phyloP scores from a whole-genome alignment of 2,888 invertebrate genomes.

The Lasioglossum malachurum region DNA sequence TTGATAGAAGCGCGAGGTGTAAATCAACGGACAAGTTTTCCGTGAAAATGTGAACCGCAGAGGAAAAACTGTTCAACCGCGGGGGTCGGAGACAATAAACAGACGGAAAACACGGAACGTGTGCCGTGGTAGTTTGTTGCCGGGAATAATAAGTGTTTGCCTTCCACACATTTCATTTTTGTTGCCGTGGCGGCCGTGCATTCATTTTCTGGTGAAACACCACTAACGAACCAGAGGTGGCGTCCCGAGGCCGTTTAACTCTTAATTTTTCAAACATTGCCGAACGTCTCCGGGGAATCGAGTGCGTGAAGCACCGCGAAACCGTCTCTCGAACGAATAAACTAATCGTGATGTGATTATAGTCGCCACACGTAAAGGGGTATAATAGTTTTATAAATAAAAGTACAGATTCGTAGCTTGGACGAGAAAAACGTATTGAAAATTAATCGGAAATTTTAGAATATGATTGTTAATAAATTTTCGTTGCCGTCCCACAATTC shows the following conservation, averaged over 20 bases:
- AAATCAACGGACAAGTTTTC: background rate
- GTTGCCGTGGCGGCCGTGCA: background rate
- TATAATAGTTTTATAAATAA: background rate
- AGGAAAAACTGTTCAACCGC: background rate
- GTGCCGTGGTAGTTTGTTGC: background rate
- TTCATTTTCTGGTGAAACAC: conserved; percentile 42
- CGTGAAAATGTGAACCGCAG: background rate
- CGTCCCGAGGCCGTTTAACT: conserved; percentile 36
- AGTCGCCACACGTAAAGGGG: background rate
- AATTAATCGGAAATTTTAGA: background rate
- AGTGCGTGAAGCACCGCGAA: conserved; percentile 35
- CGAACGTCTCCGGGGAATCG: conserved; percentile 32
- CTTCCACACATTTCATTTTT: background rate
- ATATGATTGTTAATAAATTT: conserved; percentile 14
- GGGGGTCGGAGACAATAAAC: background rate
- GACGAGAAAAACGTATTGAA: background rate
- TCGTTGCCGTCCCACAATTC: background rate
- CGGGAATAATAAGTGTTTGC: conserved; percentile 35
- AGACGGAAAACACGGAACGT: background rate
- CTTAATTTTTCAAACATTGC: conserved; percentile 54
- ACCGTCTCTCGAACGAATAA: background rate
- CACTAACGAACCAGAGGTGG: conserved; percentile 42
- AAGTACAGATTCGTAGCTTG: background rate
- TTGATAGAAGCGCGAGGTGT: conserved; percentile 1
- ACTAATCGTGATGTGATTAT: too few species aligned